Conservation (phyloP, 2,888 invertebrate genomes). For the Sarcophaga caerulescens region DNA sequence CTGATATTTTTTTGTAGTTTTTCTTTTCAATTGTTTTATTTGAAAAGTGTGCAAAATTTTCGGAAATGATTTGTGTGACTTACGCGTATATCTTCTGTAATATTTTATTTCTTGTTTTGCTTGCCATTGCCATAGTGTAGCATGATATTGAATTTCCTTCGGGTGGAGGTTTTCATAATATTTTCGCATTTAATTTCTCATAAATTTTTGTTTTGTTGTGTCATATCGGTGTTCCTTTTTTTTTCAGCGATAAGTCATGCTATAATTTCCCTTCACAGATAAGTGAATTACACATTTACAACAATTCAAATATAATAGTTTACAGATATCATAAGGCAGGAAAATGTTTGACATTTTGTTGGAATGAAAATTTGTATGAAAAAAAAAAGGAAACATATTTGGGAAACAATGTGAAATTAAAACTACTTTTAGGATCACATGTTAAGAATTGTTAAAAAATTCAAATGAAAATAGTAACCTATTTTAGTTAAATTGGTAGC, state of each 20-base stretch:
- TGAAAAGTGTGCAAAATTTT: conserved; percentile 57
- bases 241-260: conserved; percentile 28
- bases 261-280: conserved; percentile 12
- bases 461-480: too few relatives aligned
- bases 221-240: conserved; percentile 21
- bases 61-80: conserved; percentile 45
- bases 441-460: too few relatives aligned
- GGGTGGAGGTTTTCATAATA: conserved; percentile 19
- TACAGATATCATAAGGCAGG: too few relatives aligned
- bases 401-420: too few relatives aligned
- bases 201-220: conserved; percentile 54
- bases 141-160: not conserved
- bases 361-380: too few relatives aligned
- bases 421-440: too few relatives aligned
- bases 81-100: too few relatives aligned
- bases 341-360: too few relatives aligned
- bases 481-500: too few relatives aligned
- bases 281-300: not conserved
- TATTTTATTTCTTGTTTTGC: conserved; percentile 8
- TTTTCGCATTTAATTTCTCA: conserved; percentile 39
- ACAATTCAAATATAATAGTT: too few relatives aligned
- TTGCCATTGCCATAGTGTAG: not conserved
- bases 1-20: not conserved
- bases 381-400: too few relatives aligned
- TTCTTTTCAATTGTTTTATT: conserved; percentile 3